A percentile compares a stretch with the other conserved stretches of the same genome.
These are phyloP conservation scores for Strix aluco DNA, from an alignment of 2,113 vertebrate species.

Conservation along the genomic window DNA sequence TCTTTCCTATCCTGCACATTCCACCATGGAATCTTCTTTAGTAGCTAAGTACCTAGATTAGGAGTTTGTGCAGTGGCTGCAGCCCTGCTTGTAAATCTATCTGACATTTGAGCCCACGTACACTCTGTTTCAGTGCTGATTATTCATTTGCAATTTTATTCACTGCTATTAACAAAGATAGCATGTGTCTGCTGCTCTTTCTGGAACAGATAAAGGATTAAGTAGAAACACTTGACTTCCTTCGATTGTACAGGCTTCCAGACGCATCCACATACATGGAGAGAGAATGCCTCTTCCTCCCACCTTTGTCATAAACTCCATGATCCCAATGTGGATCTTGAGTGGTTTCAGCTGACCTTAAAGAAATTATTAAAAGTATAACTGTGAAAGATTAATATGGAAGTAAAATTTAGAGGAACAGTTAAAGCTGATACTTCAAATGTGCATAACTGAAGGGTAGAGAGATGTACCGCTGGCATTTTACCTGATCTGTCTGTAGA, in stretches of 20 bases:
- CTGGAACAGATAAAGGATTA: not conserved
- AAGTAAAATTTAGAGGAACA: not conserved
- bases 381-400: not conserved
- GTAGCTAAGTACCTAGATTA: not conserved
- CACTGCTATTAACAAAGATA: not conserved
- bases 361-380: not conserved
- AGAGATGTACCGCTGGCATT: not conserved
- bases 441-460: not conserved
- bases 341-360: not conserved
- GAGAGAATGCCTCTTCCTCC: not conserved
- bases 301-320: not conserved
- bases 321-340: not conserved
- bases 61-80: not conserved
- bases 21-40: not conserved
- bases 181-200: not conserved
- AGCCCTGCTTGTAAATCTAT: not conserved
- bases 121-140: not conserved
- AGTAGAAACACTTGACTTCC: not conserved
- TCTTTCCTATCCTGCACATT: not conserved
- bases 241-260: not conserved
- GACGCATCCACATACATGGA: not conserved
- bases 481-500: not conserved
- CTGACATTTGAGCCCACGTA: not conserved
- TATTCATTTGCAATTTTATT: slow-evolving; percentile 7
- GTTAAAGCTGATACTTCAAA: not conserved